Conservation (phyloP, 35 echinoderm and acorn worm species). For the Diadema setosum region DNA sequence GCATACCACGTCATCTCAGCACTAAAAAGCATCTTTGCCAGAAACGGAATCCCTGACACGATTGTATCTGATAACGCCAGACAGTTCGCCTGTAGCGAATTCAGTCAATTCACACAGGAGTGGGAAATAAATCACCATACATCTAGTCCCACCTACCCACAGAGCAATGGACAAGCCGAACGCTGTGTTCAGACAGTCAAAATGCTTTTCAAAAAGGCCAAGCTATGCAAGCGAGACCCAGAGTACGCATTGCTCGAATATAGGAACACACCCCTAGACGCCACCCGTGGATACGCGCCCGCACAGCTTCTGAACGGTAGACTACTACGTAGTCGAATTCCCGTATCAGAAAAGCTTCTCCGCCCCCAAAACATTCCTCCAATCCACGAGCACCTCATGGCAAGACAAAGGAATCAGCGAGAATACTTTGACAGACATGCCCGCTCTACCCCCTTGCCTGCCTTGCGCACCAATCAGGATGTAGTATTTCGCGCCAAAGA, state of each 20-base stretch:
- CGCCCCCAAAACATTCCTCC: neutral
- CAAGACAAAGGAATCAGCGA: conserved; percentile 5
- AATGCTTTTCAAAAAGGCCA: neutral
- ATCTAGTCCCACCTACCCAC: neutral
- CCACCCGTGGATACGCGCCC: neutral
- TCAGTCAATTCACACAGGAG: neutral
- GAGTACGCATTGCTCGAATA: neutral
- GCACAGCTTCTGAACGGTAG: conserved; percentile 13
- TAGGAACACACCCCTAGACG: conserved; percentile 5
- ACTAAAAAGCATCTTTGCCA: neutral
- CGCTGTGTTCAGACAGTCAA: neutral
- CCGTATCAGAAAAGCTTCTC: neutral
- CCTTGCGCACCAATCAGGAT: neutral
- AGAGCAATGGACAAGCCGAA: too few species aligned
- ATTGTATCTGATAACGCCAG: neutral
- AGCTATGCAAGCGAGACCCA: neutral
- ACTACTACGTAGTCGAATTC: neutral
- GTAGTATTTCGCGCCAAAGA: neutral
- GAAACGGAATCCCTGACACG: neutral
- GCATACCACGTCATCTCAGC: neutral
- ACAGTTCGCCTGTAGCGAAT: neutral
- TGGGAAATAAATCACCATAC: neutral
- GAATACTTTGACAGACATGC: neutral
- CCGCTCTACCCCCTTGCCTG: neutral
- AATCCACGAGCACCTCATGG: neutral